Conservation (phyloP, 2,888 invertebrate genomes). For the Tortricodes alternella region DNA sequence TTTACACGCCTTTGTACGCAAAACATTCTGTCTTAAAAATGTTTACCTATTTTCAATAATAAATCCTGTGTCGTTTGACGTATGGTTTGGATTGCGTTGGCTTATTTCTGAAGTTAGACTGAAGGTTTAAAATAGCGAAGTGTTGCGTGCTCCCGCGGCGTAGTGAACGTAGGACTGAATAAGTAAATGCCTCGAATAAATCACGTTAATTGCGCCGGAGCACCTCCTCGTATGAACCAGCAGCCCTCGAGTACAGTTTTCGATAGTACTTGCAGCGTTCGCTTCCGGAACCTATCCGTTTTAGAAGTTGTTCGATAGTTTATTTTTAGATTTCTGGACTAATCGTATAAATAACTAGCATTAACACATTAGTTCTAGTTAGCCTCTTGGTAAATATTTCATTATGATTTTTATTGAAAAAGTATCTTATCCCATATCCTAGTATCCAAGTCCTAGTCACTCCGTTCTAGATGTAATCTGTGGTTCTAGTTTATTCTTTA, state of each 20-base stretch:
- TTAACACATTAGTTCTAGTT: too few relatives aligned
- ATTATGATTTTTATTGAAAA: too few relatives aligned
- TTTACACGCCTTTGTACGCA: constrained; percentile 43
- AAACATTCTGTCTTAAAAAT: constrained; percentile 37
- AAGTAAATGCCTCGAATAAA: constrained; percentile 80
- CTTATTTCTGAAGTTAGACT: constrained; percentile 39
- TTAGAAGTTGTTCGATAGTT: constrained; percentile 40
- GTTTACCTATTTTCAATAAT: constrained; percentile 26
- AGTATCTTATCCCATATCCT: too few relatives aligned
- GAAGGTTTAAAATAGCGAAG: constrained; percentile 46
- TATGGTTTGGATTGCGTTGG: constrained; percentile 40
- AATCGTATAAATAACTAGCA: not conserved
- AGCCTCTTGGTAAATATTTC: too few relatives aligned
- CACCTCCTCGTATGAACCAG: constrained; percentile 76
- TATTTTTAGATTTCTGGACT: constrained; percentile 16
- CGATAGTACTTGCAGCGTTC: constrained; percentile 55
- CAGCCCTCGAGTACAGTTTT: constrained; percentile 61
- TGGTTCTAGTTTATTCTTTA: too few relatives aligned
- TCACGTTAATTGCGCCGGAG: constrained; percentile 81
- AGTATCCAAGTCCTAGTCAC: too few relatives aligned
- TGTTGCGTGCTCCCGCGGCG: constrained; percentile 65
- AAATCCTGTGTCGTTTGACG: not conserved
- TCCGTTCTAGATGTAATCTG: too few relatives aligned
- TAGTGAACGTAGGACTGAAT: constrained; percentile 76
- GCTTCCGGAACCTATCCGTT: constrained; percentile 53